These are phyloP conservation scores for Ranitomeya variabilis DNA, from an alignment of 2,113 vertebrate species.

Conservation along the genomic window DNA sequence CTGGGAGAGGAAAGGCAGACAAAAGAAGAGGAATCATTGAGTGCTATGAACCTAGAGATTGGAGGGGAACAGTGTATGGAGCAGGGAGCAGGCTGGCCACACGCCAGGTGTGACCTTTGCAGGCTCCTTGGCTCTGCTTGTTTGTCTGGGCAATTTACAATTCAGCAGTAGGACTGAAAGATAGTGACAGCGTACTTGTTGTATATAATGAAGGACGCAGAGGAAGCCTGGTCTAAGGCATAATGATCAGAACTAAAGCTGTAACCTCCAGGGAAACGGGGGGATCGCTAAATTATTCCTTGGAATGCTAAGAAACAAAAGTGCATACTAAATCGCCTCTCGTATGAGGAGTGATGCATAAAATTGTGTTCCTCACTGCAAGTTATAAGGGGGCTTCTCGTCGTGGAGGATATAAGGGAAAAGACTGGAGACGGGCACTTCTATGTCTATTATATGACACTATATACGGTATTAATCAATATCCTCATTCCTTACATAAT, in stretches of 20 bases:
- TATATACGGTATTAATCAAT: too few relatives aligned
- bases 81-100: slow-evolving; percentile 60
- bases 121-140: slow-evolving; percentile 61
- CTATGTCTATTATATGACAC: too few relatives aligned
- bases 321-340: neutral
- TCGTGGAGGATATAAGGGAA: neutral
- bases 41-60: slow-evolving; percentile 62
- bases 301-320: slow-evolving; percentile 37
- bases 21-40: slow-evolving; percentile 64
- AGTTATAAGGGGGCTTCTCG: neutral
- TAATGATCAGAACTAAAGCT: slow-evolving; percentile 38
- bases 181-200: slow-evolving; percentile 55
- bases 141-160: slow-evolving; percentile 61
- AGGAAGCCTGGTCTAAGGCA: slow-evolving; percentile 42
- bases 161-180: slow-evolving; percentile 52
- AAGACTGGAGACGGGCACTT: neutral
- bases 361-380: neutral
- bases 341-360: slow-evolving; percentile 20
- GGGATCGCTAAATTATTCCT: slow-evolving; percentile 42
- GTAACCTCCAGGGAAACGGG: slow-evolving; percentile 32
- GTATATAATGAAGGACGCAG: slow-evolving; percentile 38
- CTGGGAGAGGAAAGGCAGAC: slow-evolving; percentile 67
- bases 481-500: neutral
- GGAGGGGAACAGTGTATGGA: slow-evolving; percentile 58
- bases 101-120: slow-evolving; percentile 68